Evolutionary conservation across 2,888 invertebrate genomes (phyloP), one percentile per base, ranked within the genome.

Genomic region (Lacanobia wlatinum): DNA sequence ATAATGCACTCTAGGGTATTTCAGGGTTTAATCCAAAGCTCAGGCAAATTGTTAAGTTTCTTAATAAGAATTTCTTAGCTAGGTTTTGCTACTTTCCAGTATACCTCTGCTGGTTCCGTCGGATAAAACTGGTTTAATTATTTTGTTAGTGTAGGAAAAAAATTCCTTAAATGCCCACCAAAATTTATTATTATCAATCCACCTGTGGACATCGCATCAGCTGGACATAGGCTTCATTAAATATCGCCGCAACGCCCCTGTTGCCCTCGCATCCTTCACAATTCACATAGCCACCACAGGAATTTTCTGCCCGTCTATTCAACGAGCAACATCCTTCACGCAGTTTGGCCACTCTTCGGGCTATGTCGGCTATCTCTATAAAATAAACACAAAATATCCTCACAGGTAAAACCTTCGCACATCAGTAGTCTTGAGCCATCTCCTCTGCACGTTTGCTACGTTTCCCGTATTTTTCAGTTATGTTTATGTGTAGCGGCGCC

Each of bases 381-480:
- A n/a, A 70, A 55, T 23, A 67, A 38, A 59, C 12, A 23, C 18
- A 38, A 23, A 62, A 34, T 18, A 50, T 23, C 48, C 34, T 70
- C 28, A 10, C 76, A 66, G 68, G 70, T 63, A 61, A 71, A 63
- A 28, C 73, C 73, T 12, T 46, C 12, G 18, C 16, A 52, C 40
- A 63, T 43, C 48, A n/a, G 67, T 69, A 72, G 72, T 64, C 23
- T 60, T n/a, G 40, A 61, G 65, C 60, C 78, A 70, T 73, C 75
- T 70, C 38, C 76, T 23, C 60, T 14, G 65, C 82, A 84, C 83
- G 76, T 75, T 68, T 59, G 53, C 46, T 70, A 79, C 76, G 83
- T 80, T 78, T 78, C 73, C 76, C 80, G 82, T 87, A 87, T 87
- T 87, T 87, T 87, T 86, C 87, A 87, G 87, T 83, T 76, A 86